Conservation (phyloP, 2,888 invertebrate species). For the Dyspetes luteomarginatus region DNA sequence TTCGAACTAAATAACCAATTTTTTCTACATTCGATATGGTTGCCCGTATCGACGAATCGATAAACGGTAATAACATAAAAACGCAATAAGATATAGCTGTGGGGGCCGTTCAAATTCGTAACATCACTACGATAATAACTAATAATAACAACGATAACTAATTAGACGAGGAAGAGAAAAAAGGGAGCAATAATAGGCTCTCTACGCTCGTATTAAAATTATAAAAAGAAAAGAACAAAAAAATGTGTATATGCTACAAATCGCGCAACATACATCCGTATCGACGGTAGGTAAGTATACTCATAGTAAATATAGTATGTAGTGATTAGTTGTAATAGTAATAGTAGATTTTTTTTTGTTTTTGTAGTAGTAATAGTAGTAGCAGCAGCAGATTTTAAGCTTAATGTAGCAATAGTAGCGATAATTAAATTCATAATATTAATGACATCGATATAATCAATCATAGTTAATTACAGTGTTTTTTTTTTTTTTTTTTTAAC, state of each 20-base stretch:
- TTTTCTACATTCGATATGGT: not conserved
- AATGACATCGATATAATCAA: conserved; percentile 61
- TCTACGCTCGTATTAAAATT: conserved; percentile 45
- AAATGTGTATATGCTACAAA: conserved; percentile 35
- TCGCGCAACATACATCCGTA: conserved; percentile 46
- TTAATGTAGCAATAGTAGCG: conserved; percentile 61
- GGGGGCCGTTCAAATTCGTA: conserved; percentile 55
- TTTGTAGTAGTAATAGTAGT: conserved; percentile 59
- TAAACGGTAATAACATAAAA: conserved; percentile 63
- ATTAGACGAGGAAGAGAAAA: conserved; percentile 29
- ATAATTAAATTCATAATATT: conserved; percentile 56
- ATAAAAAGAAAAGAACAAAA: not conserved
- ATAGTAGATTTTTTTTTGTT: conserved; percentile 53
- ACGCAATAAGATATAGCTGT: conserved; percentile 47
- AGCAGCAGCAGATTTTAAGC: conserved; percentile 58
- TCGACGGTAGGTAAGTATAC: conserved; percentile 56
- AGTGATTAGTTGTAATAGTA: conserved; percentile 58
- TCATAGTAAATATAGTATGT: conserved; percentile 55
- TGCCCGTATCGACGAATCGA: conserved; percentile 9
- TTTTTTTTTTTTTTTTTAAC: too few species aligned
- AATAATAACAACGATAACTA: conserved; percentile 53
- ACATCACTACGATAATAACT: conserved; percentile 58
- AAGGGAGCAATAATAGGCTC: conserved; percentile 24
- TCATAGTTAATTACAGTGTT: conserved; percentile 50
- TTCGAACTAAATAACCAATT: conserved; percentile 8